phyloP scores from a whole-genome alignment of 2,797 vertebrate species.

The Dicrostonyx torquatus region DNA sequence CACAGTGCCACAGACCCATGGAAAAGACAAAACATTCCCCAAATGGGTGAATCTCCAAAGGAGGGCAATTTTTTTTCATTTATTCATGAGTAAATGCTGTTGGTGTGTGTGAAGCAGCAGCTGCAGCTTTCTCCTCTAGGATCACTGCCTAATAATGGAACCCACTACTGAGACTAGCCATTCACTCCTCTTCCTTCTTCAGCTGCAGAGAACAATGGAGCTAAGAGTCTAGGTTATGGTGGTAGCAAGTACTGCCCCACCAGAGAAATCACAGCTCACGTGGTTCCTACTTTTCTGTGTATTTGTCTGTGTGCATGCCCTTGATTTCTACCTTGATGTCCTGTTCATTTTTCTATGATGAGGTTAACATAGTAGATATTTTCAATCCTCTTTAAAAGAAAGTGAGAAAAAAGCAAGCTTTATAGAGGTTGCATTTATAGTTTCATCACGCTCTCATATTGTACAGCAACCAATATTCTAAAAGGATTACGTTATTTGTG shows the following conservation, averaged over 20 bases:
- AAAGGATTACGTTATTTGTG: not conserved
- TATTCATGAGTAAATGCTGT: not conserved
- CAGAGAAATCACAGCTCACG: not conserved
- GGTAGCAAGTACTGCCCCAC: too few species aligned
- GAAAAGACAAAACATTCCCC: not conserved
- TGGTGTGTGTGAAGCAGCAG: too few species aligned
- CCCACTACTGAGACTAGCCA: not conserved
- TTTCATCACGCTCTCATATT: not conserved
- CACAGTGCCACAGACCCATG: not conserved
- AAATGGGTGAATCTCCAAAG: not conserved
- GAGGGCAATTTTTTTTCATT: not conserved
- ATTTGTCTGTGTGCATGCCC: too few species aligned
- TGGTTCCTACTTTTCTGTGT: not conserved
- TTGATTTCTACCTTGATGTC: not conserved
- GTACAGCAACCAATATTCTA: not conserved
- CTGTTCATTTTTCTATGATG: not conserved
- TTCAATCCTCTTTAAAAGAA: slow-evolving; percentile 5
- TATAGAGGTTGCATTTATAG: not conserved
- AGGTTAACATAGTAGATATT: not conserved
- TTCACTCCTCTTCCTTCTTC: not conserved
- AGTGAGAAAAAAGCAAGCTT: not conserved
- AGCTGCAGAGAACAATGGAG: not conserved
- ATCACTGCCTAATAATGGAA: not conserved
- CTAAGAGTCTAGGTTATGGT: too few species aligned
- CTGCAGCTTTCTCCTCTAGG: not conserved